These are phyloP conservation scores for Melikaiella ostensackeni DNA, from an alignment of 2,888 invertebrate species.

Conservation along the genomic window DNA sequence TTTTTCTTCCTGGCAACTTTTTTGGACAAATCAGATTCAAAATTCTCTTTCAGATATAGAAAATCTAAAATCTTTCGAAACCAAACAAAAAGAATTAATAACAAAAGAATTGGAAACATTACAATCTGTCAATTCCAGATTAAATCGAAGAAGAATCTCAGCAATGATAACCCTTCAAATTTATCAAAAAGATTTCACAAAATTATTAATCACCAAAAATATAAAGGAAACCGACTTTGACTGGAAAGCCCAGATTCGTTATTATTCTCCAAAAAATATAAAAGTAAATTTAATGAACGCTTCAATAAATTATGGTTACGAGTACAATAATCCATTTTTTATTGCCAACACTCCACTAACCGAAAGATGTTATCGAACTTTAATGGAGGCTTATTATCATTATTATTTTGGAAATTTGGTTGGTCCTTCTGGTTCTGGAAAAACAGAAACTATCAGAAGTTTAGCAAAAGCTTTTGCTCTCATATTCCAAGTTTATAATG, in stretches of 20 bases:
- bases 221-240: slow-evolving; percentile 79
- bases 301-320: slow-evolving; percentile 80
- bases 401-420: slow-evolving; percentile 79
- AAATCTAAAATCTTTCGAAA: slow-evolving; percentile 77
- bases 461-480: slow-evolving; percentile 80
- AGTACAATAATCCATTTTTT: slow-evolving; percentile 79
- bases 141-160: slow-evolving; percentile 78
- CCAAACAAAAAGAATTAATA: slow-evolving; percentile 78
- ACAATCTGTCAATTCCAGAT: slow-evolving; percentile 80
- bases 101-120: slow-evolving; percentile 80
- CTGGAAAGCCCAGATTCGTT: slow-evolving; percentile 81
- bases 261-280: slow-evolving; percentile 78
- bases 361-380: slow-evolving; percentile 80
- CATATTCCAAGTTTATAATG: slow-evolving; percentile 80
- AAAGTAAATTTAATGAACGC: slow-evolving; percentile 79
- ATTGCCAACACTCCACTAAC: slow-evolving; percentile 78
- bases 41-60: slow-evolving; percentile 75
- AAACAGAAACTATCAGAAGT: slow-evolving; percentile 80
- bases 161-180: slow-evolving; percentile 80
- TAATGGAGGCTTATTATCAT: slow-evolving; percentile 81
- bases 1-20: slow-evolving; percentile 81
- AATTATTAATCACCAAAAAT: slow-evolving; percentile 72
- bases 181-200: slow-evolving; percentile 79
- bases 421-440: slow-evolving; percentile 79
- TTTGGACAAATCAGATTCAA: slow-evolving; percentile 84